These are phyloP conservation scores for Camelus dromedarius DNA, from an alignment of 2,113 vertebrate species.

Conservation along the genomic window DNA sequence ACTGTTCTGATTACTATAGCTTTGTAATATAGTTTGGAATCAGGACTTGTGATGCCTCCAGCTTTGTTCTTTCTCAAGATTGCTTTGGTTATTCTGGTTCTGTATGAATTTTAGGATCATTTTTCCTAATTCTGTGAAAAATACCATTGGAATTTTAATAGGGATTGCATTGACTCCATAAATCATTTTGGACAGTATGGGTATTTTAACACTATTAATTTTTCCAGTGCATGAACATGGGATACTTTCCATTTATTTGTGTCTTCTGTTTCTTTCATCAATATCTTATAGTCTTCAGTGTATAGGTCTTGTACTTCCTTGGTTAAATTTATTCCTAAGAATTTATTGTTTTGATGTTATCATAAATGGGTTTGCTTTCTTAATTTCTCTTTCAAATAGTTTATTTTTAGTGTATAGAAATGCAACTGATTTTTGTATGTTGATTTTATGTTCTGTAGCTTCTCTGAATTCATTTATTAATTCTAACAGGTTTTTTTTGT, in stretches of 20 bases:
- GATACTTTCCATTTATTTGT: neutral
- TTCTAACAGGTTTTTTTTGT: neutral
- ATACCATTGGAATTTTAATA: neutral
- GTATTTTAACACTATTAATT: slow-evolving; percentile 11
- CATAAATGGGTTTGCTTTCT: neutral
- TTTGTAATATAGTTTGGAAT: neutral
- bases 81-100: neutral
- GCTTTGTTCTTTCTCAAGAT: neutral
- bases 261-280: neutral
- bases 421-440: neutral
- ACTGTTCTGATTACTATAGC: neutral
- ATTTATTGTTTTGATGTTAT: neutral
- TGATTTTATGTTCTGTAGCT: neutral
- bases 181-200: neutral
- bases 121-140: neutral
- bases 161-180: neutral
- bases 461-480: neutral
- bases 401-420: slow-evolving; percentile 23
- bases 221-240: neutral
- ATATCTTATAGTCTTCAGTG: neutral
- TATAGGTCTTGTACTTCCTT: neutral
- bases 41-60: neutral
- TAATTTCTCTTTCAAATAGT: slow-evolving; percentile 1
- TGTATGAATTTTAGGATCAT: neutral
- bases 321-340: neutral